phyloP scores from a whole-genome alignment of 2,113 vertebrate genomes.

The Cavia porcellus region DNA sequence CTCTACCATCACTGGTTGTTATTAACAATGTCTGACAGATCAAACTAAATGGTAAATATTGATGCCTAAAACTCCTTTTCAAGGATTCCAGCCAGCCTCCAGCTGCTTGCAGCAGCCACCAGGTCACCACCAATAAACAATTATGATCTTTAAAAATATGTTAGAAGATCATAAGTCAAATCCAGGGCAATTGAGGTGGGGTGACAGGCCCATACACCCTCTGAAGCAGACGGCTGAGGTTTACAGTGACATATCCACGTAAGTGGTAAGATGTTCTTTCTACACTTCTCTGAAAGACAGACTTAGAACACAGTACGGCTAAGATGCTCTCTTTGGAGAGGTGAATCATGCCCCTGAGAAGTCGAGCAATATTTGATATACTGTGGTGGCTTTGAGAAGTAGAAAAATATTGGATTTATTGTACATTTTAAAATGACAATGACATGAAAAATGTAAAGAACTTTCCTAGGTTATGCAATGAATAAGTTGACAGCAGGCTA shows the following conservation, averaged over 20 bases:
- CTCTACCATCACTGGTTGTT: not conserved
- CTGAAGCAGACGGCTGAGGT: not conserved
- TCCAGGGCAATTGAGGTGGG: not conserved
- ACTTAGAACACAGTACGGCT: not conserved
- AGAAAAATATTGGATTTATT: not conserved
- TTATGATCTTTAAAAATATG: not conserved
- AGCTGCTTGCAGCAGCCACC: not conserved
- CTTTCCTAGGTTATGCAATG: not conserved
- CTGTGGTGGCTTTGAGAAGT: not conserved
- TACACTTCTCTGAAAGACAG: not conserved
- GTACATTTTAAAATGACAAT: not conserved
- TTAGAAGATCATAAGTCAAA: not conserved
- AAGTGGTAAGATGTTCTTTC: not conserved
- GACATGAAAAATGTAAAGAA: not conserved
- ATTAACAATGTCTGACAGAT: not conserved
- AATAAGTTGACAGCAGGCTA: not conserved
- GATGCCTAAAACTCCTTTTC: not conserved
- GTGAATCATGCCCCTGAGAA: not conserved
- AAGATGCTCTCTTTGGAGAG: not conserved
- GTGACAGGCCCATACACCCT: accelerated
- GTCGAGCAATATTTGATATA: not conserved
- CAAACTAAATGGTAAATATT: not conserved
- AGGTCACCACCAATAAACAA: not conserved
- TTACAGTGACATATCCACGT: not conserved
- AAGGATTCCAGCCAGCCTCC: not conserved